Evolutionary conservation across 64 coral and sea anemone species (phyloP), one percentile per base, ranked within the genome.

Genomic region (Anthopleura sola): DNA sequence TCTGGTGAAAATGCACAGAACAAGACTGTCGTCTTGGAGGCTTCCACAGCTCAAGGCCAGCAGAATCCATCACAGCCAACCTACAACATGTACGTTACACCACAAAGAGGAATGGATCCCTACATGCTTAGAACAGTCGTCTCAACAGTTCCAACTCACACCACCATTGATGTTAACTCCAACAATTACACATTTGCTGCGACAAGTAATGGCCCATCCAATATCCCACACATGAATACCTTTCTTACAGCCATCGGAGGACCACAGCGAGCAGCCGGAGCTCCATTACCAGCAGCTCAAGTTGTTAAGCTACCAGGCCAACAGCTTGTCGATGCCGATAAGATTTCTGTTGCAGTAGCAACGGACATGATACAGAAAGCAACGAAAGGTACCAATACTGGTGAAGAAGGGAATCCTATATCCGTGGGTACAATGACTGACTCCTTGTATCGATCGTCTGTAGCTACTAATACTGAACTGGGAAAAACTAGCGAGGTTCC

Each of bases 381-480:
- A 83, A 83, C 94, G 7, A 86, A 91, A 12, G 90, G 87, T 10
- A 96, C 94, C 0, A 96, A 92, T 39, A 96, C 94, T 36, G 94
- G 91, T 68, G 87, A 88, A 37, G 66, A 39, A 28, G 75, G 9
- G 6, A 78, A n/a, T 79, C 36, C 78, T 62, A 88, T 80, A 58
- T 96, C 94, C 0, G 54, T 92, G 16, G 94, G 94, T 17, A 96
- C 94, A 82, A 96, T 96, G 94, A 96, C 94, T 39, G 94, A 96
- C 31, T 96, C 94, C 24, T 60, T 96, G 44, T 96, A 92, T 83
- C 89, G 87, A 66, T 86, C 91, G 32, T 89, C 86, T 28, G 94
- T 96, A n/a, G 94, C 86, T 17, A 96, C 90, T 21, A 86, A 76
- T 11, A 96, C 94, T 48, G 82, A 83, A 10, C 9, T 56, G 7